phyloP scores from a whole-genome alignment of 2,797 vertebrate genomes.

The Anisognathus igniventris region DNA sequence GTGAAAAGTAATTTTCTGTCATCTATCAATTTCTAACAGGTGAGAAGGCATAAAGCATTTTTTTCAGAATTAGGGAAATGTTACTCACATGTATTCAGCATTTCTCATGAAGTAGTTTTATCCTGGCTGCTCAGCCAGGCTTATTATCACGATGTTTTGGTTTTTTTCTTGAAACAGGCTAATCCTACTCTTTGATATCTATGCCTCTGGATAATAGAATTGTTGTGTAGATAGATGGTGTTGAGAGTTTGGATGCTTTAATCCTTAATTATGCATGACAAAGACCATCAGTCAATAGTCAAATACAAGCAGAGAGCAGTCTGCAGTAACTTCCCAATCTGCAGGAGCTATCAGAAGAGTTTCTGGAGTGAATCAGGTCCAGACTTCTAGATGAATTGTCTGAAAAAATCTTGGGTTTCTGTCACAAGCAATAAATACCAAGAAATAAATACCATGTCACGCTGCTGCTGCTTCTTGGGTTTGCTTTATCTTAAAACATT shows the following conservation, averaged over 20 bases:
- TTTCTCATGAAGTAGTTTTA: neutral
- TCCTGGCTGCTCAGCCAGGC: neutral
- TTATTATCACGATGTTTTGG: neutral
- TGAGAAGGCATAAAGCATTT: neutral
- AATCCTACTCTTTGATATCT: neutral
- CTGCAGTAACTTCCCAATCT: neutral
- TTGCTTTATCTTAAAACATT: neutral
- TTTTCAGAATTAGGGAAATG: neutral
- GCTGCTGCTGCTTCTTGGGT: neutral
- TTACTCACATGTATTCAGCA: neutral
- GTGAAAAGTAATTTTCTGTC: neutral
- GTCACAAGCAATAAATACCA: neutral
- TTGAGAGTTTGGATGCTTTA: neutral
- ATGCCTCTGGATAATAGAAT: neutral
- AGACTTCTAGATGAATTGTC: neutral
- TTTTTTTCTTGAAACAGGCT: neutral
- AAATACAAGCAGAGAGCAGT: neutral
- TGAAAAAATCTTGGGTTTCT: neutral
- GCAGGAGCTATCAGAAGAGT: neutral
- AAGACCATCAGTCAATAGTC: neutral
- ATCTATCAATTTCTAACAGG: neutral
- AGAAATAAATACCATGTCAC: neutral
- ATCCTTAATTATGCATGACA: neutral
- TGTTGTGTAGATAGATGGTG: neutral
- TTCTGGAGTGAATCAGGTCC: neutral